Base-by-base conservation (phyloP, 2,797 vertebrate genomes). In the Sebastes elongatus region DNA sequence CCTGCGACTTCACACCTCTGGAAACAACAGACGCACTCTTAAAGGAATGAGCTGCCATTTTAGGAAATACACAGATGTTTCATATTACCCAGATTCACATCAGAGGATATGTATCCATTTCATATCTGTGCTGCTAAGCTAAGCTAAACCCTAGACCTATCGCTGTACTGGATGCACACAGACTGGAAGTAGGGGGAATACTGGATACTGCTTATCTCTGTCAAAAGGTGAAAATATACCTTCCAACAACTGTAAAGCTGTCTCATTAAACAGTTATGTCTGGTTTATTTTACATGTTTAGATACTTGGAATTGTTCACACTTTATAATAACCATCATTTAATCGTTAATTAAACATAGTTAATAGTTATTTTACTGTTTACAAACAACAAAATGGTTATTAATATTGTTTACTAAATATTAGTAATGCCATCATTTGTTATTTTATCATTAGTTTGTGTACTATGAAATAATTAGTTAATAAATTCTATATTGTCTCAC, bases 1-100 rank as follows among this genome's bases (percentile, higher is more conserved):
- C 98, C 88, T 97, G 95, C 11, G 97, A 97, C 88, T 98, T 97
- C 81, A 97, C 94, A 8, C 97, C 96, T 91, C 98, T 99, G 90
- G 4, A 73, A 78, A 89, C 6, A 78, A 66, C 33, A 86, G 2
- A 32, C 8, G 70, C 63, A 63, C 4, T 46, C 18, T 27, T 6
- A 68, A 46, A 55, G 28, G 10, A 18, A 61, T 23, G 27, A 18
- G 28, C 3, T 14, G 8, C 7, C 18, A 64, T 14, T n/a, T 33
- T 7, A 10, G 22, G 7, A 35, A 61, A 46, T 20, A 30, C 27
- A 25, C 25, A 9, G 0, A 13, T 33, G 10, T 27, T 33, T 66
- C 18, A 49, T 6, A 4, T 8, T 28, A 20, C 5, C 11, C 23
- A 53, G 9, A 53, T 3, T 64, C 11, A 65, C 4, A n/a, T 30